Evolutionary conservation across 92 coral and sea anemone genomes (phyloP), one percentile per base, ranked within the genome.

Genomic region (Zoanthus sociatus): DNA sequence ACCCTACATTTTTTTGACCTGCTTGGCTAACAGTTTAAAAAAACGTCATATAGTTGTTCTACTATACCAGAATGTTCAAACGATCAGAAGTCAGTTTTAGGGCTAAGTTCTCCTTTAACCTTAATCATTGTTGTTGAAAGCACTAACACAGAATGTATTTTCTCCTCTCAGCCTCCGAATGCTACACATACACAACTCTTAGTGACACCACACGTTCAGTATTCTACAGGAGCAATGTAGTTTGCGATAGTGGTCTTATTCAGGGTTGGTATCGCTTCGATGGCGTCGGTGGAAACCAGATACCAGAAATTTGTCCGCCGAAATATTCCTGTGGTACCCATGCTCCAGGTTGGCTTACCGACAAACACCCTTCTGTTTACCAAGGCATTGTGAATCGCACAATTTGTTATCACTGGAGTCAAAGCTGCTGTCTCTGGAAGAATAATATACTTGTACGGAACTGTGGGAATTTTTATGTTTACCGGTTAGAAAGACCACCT

Each of bases 401-500:
- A 45, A 32, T 32, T 9, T 78, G 83, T 7, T 78, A 55, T n/a
- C 69, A 78, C 54, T 56, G 70, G 70, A 32, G 70, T 20, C 8
- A 5, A 9, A 7, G 17, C 1, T 78, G 83, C 70, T 78, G 83
- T 45, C 17, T 7, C 30, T 78, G 53, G 69, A 63, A n/a, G 18
- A 56, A 78, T 48, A 58, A 14, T 12, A 51, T 56, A 3, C 30
- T 30, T 33, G 71, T 78, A 21, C 16, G 83, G 8, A 78, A 78
- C 83, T 78, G 83, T 58, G 83, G 83, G 5, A 56, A 16, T 13
- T 78, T 32, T 78, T 78, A 14, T 46, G 83, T 78, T 11, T 78
- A 78, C 42, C 42, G 42, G 42, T 37, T 37, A 37, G 42, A 37
- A 37, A 37, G 42, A 37, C 42, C 42, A 4, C 42, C 42, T 37